Percentiles rank a stretch among this genome's conserved stretches.
Evolutionary conservation across 1,140 invertebrate genomes (phyloP).

Genomic region (Calephelis nemesis): DNA sequence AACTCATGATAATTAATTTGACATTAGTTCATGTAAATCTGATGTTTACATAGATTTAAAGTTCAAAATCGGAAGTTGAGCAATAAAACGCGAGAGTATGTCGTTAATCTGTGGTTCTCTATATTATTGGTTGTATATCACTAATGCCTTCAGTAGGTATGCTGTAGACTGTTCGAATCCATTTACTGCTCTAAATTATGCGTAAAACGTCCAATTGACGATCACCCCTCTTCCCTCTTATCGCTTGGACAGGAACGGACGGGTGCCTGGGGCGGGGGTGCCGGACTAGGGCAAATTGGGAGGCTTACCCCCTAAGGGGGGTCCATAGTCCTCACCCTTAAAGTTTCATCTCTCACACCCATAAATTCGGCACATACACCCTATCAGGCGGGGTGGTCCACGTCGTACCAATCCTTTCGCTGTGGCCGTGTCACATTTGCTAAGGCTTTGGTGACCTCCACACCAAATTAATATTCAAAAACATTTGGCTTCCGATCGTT

Average conservation of each 20-base stretch:
- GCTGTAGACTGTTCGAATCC: conserved; percentile 73
- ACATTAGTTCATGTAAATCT: too few species aligned
- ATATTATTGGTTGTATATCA: conserved; percentile 10
- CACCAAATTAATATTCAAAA: conserved; percentile 78
- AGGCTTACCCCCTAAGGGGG: conserved; percentile 65
- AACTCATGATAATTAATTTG: too few species aligned
- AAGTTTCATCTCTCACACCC: conserved; percentile 78
- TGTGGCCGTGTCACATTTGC: conserved; percentile 71
- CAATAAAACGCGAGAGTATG: not conserved
- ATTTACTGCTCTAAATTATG: conserved; percentile 78
- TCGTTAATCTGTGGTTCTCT: conserved; percentile 8
- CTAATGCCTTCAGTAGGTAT: conserved; percentile 56
- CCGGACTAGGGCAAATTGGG: conserved; percentile 75
- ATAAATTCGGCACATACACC: conserved; percentile 77
- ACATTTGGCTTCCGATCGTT: conserved; percentile 72
- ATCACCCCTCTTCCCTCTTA: conserved; percentile 76
- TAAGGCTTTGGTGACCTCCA: conserved; percentile 65
- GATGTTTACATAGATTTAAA: too few species aligned
- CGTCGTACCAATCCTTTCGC: conserved; percentile 73
- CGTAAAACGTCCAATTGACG: conserved; percentile 78
- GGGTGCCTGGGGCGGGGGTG: conserved; percentile 70
- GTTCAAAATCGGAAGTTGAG: not conserved
- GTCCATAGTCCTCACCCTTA: conserved; percentile 76
- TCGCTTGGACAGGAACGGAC: conserved; percentile 73
- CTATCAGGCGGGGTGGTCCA: conserved; percentile 57